phyloP scores from a whole-genome alignment of 2,113 vertebrate genomes.

The Climacteris rufus region DNA sequence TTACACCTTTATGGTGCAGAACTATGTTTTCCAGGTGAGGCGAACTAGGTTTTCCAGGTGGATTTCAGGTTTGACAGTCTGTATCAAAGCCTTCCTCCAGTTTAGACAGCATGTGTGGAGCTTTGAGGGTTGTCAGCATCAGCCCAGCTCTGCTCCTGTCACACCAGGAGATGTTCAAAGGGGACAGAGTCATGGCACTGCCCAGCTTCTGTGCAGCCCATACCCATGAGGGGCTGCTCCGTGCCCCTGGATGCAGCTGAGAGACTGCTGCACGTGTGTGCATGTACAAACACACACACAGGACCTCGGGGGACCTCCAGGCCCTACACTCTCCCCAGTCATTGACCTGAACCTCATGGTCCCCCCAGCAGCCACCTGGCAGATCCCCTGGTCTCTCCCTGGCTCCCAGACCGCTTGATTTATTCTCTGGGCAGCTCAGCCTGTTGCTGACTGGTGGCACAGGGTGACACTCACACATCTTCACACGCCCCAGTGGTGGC shows the following conservation, averaged over 20 bases:
- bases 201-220: not conserved
- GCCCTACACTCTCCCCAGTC: too few species aligned
- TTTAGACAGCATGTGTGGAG: not conserved
- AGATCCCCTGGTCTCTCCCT: not conserved
- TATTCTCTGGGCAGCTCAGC: not conserved
- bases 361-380: not conserved
- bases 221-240: not conserved
- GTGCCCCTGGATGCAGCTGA: accelerated
- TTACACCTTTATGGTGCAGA: not conserved
- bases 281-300: accelerated
- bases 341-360: not conserved
- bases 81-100: not conserved
- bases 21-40: not conserved
- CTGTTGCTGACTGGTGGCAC: not conserved
- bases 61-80: not conserved
- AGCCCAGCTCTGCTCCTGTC: not conserved
- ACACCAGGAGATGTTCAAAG: accelerated
- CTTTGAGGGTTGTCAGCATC: not conserved
- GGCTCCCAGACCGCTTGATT: accelerated
- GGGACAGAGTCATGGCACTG: not conserved
- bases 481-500: accelerated
- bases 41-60: not conserved
- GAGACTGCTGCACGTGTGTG: not conserved
- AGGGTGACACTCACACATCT: not conserved
- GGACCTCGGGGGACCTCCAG: not conserved